Evolutionary conservation across 2,113 vertebrate species (phyloP).

Genomic region (Vombatus ursinus): DNA sequence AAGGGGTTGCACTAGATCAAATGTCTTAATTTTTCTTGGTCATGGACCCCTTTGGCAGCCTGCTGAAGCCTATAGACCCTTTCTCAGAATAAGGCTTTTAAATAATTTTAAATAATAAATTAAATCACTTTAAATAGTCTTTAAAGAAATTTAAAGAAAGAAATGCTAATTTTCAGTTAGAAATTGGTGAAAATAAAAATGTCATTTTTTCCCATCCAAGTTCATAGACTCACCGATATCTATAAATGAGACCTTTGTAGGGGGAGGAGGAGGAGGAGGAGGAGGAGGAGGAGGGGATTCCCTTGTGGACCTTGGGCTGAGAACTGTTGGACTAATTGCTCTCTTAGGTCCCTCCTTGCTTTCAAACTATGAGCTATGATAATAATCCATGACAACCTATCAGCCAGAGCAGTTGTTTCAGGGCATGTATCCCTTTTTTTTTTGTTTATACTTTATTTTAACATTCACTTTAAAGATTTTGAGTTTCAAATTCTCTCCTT

Average conservation of each 20-base stretch:
- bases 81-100: background rate
- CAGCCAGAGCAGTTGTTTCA: background rate
- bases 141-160: background rate
- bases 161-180: background rate
- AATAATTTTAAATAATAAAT: background rate
- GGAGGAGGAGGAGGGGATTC: background rate
- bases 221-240: background rate
- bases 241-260: background rate
- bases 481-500: background rate
- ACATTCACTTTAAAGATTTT: background rate
- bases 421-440: background rate
- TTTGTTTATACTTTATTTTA: background rate
- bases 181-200: background rate
- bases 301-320: background rate
- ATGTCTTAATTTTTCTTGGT: background rate
- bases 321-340: background rate
- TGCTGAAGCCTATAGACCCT: background rate
- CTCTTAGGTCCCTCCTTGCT: background rate
- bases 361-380: background rate
- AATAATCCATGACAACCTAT: background rate
- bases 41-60: background rate
- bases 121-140: background rate
- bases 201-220: background rate
- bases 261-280: background rate
- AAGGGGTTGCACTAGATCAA: background rate